Evolutionary conservation across 2,888 invertebrate species (phyloP), one percentile per base, ranked within the genome.

Genomic region (Pseudanteris insignis): DNA sequence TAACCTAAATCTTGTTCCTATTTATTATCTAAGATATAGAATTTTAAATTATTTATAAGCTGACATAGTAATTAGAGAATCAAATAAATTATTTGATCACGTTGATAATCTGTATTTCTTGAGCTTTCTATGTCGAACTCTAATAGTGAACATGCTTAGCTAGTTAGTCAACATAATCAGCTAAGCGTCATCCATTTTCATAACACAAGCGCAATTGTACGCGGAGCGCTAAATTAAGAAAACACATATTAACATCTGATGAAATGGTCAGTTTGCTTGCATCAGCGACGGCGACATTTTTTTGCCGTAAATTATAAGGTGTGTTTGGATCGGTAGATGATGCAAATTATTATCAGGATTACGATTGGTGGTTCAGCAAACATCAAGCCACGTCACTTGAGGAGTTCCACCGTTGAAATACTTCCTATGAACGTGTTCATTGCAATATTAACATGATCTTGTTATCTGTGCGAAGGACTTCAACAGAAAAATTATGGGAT

Each of bases 301-400:
- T 70, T 65, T 54, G 5, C 7, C 66, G 62, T 66, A 70, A 70
- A 72, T 75, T 63, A 67, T 73, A 72, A 70, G 73, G 74, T 74
- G 71, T 62, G 71, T 57, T 33, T 32, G 69, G 76, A 78, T 77
- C 75, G 74, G 77, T 78, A 75, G 69, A 78, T 79, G 78, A 79
- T 65, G 78, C 71, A 79, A 79, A 77, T 69, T 70, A 51, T 64
- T 65, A 63, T 69, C 69, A 33, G 36, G 69, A 77, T 76, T 75
- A 71, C 69, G 32, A 63, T 63, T 50, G 28, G 13, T n/a, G 10
- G 7, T 29, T 32, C 28, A 9, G 7, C 36, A 32, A 58, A 63
- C 46, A 13, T 46, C 33, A 43, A 30, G 29, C 33, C 48, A 25
- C 50, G 46, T 1, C 46, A 63, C 54, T 41, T 21, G 29, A 48